These are phyloP conservation scores for Caenorhabditis sulstoni DNA, from an alignment of 2,888 invertebrate species.

Conservation along the genomic window DNA sequence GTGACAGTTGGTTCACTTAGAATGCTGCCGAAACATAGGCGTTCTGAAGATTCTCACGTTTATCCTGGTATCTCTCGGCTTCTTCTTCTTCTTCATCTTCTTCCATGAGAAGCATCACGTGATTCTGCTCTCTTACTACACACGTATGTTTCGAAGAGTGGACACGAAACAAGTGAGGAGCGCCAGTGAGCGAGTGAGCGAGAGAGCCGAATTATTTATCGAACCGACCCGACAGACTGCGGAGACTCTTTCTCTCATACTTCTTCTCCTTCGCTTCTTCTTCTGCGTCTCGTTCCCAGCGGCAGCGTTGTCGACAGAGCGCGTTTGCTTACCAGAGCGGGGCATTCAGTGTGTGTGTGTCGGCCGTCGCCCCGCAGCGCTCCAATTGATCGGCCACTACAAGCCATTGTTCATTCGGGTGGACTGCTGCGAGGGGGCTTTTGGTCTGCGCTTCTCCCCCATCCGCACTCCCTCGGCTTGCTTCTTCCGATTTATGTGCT, in stretches of 20 bases:
- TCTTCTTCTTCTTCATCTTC: conserved; percentile 20
- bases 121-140: conserved; percentile 47
- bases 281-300: conserved; percentile 24
- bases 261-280: conserved; percentile 2
- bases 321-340: conserved; percentile 13
- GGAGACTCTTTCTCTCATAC: conserved; percentile 13
- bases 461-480: conserved; percentile 30
- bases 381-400: conserved; percentile 59
- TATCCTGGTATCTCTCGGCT: conserved; percentile 8
- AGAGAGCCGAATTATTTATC: conserved; percentile 54
- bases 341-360: neutral
- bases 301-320: conserved; percentile 28
- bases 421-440: conserved; percentile 31
- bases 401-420: conserved; percentile 57
- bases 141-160: conserved; percentile 27
- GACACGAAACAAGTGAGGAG: conserved; percentile 26
- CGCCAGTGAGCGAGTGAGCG: conserved; percentile 16
- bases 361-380: conserved; percentile 45
- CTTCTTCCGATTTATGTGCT: conserved; percentile 53
- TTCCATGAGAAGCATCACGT: conserved; percentile 49
- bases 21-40: neutral
- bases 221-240: conserved; percentile 38
- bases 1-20: neutral
- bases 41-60: conserved; percentile 22
- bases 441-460: conserved; percentile 42